Conservation (phyloP, 2,113 vertebrate genomes). For the Taurulus bubalis region DNA sequence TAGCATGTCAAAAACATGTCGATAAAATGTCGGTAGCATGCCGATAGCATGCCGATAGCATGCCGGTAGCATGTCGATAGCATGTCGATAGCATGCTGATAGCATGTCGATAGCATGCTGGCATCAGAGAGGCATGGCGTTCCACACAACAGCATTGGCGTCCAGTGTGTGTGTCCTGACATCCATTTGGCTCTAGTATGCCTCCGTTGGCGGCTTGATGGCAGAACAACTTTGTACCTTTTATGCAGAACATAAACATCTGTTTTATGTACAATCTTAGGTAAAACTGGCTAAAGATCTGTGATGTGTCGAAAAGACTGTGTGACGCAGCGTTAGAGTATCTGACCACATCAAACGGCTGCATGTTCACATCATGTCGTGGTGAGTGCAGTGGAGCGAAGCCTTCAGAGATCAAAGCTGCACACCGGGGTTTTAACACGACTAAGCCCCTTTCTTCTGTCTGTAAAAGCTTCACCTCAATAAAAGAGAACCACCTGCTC, state of each 20-base stretch:
- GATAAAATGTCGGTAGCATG: too few species aligned
- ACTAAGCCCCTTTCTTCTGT: slow-evolving; percentile 20
- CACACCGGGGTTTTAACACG: slow-evolving; percentile 8
- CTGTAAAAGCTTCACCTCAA: neutral
- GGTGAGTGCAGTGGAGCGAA: slow-evolving; percentile 14
- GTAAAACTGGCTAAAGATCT: neutral
- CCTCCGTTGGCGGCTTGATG: too few species aligned
- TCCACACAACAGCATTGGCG: too few species aligned
- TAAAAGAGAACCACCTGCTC: neutral
- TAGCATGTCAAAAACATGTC: too few species aligned
- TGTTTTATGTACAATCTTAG: neutral
- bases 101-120: too few species aligned
- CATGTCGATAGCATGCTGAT: too few species aligned
- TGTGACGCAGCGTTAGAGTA: neutral
- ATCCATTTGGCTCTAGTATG: too few species aligned
- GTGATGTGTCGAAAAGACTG: neutral
- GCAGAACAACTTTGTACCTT: too few species aligned
- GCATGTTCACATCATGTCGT: slow-evolving; percentile 7
- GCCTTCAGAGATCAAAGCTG: slow-evolving; percentile 39
- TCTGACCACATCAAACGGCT: slow-evolving; percentile 32
- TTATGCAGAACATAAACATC: neutral
- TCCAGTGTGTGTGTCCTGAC: too few species aligned
- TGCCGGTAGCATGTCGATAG: too few species aligned
- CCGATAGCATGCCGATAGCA: too few species aligned
- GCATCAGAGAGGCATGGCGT: too few species aligned